Base-by-base conservation (phyloP, 2,797 vertebrate genomes). In the Cyclura pinguis region DNA sequence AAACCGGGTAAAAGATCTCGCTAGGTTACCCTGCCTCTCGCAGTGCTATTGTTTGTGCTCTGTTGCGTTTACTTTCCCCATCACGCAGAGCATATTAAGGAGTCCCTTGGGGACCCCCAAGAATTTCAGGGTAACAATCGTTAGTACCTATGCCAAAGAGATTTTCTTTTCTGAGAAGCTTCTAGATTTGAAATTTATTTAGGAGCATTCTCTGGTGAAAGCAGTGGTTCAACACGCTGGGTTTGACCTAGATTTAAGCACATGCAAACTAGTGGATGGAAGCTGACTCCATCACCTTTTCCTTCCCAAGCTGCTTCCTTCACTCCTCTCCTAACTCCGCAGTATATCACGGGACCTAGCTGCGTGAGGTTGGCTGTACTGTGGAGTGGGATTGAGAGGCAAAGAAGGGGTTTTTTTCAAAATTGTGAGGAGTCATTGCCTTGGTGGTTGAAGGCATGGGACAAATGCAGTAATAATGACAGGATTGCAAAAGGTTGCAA, bases 91-190 rank as follows among this genome's bases (percentile, higher is more conserved):
- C 42, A 47, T 47, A 47, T 47, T 47, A 47, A 47, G 42, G 42
- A 47, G 42, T 47, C 42, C 42, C 42, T 47, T 4, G 4, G 42
- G 42, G 42, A 47, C 42, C 42, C 42, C 42, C 42, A 47, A 47
- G 42, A 47, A 47, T 47, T 47, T 47, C 42, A 47, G 2, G 42
- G 42, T 47, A 47, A 47, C 42, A 47, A 47, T 55, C 20, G 69
- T 86, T 92, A 29, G 73, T 38, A 42, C 6, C 18, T 80, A 32
- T 67, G 62, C 62, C 64, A 74, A 82, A 90, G 38, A 86, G 59
- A 50, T 47, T 6, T 69, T 77, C 35, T 52, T 78, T 74, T 22
- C 5, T n/a, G 38, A 0, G 16, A 7, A 84, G 35, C 72, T 73
- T 50, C 16, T 20, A 77, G 50, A 55, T 64, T 55, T 67, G n/a